Conservation (phyloP, 1,140 invertebrate genomes). For the Bombus soroeensis region DNA sequence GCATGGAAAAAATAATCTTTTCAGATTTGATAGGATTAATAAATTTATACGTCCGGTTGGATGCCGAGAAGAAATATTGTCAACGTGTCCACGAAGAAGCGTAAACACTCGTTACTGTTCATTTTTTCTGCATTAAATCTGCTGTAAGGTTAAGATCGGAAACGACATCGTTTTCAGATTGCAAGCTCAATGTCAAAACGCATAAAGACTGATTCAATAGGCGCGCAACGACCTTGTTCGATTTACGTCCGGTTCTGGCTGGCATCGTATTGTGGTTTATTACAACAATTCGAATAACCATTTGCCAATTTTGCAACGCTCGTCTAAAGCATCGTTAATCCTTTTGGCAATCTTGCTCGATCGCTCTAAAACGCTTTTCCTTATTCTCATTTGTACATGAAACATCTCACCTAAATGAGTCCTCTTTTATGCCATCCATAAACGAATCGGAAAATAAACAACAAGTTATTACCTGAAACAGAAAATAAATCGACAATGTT, state of each 20-base stretch:
- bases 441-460: not conserved
- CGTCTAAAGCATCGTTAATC: not conserved
- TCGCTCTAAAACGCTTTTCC: not conserved
- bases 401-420: not conserved
- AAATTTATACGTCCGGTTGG: not conserved
- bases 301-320: not conserved
- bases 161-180: not conserved
- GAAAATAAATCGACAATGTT: not conserved
- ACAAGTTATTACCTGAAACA: slow-evolving; percentile 18
- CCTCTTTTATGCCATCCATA: too few relatives aligned
- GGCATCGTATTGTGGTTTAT: not conserved
- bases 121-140: not conserved
- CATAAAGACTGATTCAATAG: slow-evolving; percentile 11
- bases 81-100: not conserved
- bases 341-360: not conserved
- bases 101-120: not conserved
- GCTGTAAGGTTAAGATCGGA: not conserved
- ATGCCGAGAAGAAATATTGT: not conserved
- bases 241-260: not conserved
- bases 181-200: slow-evolving; percentile 4
- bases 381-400: too few relatives aligned
- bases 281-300: not conserved
- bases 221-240: not conserved
- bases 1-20: too few relatives aligned
- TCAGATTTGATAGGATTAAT: not conserved